phyloP scores from a whole-genome alignment of 2,113 vertebrate species.

The Glaucidium brasilianum region DNA sequence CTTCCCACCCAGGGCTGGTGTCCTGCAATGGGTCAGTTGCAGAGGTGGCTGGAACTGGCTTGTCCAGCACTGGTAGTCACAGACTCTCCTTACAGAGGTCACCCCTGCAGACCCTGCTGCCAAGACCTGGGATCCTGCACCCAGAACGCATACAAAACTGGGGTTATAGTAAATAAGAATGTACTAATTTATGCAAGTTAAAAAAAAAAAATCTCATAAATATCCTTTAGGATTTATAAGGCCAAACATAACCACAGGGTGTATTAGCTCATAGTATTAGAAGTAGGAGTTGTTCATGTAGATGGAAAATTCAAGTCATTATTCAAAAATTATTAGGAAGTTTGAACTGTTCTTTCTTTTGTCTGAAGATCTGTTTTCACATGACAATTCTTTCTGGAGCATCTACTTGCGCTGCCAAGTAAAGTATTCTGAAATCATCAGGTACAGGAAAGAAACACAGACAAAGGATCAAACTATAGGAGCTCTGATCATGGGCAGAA shows the following conservation, averaged over 20 bases:
- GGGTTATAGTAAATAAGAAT: not conserved
- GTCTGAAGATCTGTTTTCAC: not conserved
- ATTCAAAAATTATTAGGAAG: not conserved
- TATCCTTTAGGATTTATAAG: not conserved
- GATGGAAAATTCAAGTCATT: not conserved
- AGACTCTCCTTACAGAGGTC: not conserved
- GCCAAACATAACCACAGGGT: not conserved
- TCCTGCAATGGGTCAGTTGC: not conserved
- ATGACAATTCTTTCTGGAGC: not conserved
- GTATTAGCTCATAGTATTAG: not conserved
- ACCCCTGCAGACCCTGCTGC: not conserved
- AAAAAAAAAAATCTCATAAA: not conserved
- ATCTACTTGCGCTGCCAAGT: not conserved
- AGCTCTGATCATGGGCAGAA: not conserved
- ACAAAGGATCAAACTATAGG: not conserved
- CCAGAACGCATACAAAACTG: not conserved
- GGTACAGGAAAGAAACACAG: not conserved
- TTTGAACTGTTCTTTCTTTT: not conserved
- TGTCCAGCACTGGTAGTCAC: accelerated
- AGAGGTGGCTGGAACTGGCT: not conserved
- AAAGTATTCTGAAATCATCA: not conserved
- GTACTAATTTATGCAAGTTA: not conserved
- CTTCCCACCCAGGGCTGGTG: accelerated
- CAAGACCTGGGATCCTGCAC: not conserved
- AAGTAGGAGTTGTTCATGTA: not conserved